Evolutionary conservation across 2,888 invertebrate species (phyloP), one percentile per base, ranked within the genome.

Genomic region (Hecatera dysodea): DNA sequence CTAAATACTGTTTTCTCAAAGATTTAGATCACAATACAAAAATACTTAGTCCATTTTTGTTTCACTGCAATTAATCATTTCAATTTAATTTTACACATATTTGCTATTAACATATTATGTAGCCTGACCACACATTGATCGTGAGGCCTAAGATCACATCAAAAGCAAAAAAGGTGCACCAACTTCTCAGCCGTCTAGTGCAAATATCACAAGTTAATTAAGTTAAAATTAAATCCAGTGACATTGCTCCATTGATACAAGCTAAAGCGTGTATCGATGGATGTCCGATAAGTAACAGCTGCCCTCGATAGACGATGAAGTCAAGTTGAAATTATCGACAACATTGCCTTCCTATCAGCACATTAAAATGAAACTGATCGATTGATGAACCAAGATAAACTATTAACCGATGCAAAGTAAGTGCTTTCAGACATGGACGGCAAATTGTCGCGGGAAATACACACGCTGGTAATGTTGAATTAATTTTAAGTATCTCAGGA

Each of bases 291-390:
- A 81, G 74, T 59, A 72, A 79, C 76, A 75, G 71, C 77, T 84
- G 80, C 76, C 70, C 57, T 72, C 70, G 65, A 67, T 82, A 79
- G 76, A 73, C 70, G 72, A 75, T 72, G 81, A 76, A 77, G 66
- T 68, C 69, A 83, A 81, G 69, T 81, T 80, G 53, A 80, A 83
- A 74, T 76, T 85, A 83, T 81, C 72, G 78, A 81, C 69, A 65
- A 80, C 72, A 75, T 72, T 70, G 67, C 83, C 67, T 71, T 68
- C 68, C 73, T 81, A 77, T 83, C 81, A 62, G 69, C 74, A 83
- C 71, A 76, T 76, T 73, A 81, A 86, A 83, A 81, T 74, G 59
- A 79, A 75, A 70, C 75, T 77, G 73, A 85, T 85, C 85, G 83
- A 85, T 85, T 73, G 81, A 78, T 78, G 67, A 80, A 80, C 66